Evolutionary conservation across 2,888 invertebrate species (phyloP).

Genomic region (Pseudanteris insignis): DNA sequence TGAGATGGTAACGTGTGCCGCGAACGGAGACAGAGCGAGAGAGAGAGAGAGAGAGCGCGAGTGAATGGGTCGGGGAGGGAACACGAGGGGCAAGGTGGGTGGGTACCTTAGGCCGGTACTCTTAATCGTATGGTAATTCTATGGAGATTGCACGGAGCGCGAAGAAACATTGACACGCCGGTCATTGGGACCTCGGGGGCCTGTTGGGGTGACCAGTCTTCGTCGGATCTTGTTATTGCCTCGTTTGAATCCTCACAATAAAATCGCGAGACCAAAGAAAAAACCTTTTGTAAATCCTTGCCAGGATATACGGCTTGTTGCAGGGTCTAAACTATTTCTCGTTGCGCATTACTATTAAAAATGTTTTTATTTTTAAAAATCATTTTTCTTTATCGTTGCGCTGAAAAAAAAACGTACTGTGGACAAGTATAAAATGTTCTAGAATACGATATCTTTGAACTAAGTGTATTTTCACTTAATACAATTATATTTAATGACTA

Average conservation of each 20-base stretch:
- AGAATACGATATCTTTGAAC: no score
- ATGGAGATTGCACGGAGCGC: conserved; percentile 63
- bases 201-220: conserved; percentile 44
- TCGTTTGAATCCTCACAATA: conserved; percentile 20
- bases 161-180: conserved; percentile 59
- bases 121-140: conserved; percentile 65
- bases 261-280: conserved; percentile 21
- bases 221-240: conserved; percentile 46
- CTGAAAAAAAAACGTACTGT: no score
- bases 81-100: conserved; percentile 17
- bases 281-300: conserved; percentile 12
- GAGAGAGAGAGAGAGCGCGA: neutral
- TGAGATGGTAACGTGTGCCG: conserved; percentile 4
- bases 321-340: neutral
- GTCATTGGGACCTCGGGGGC: conserved; percentile 57
- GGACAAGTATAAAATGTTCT: no score
- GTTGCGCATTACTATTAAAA: no score
- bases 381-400: neutral
- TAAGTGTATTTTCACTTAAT: no score
- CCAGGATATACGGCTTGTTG: no score
- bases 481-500: no score
- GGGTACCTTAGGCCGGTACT: conserved; percentile 45
- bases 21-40: neutral
- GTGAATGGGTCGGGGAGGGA: conserved; percentile 5
- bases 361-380: neutral